A percentile compares a stretch with the other conserved stretches of the same genome.
These are phyloP conservation scores for Hoplodrina ambigua DNA, from an alignment of 2,888 invertebrate genomes.

Conservation along the genomic window DNA sequence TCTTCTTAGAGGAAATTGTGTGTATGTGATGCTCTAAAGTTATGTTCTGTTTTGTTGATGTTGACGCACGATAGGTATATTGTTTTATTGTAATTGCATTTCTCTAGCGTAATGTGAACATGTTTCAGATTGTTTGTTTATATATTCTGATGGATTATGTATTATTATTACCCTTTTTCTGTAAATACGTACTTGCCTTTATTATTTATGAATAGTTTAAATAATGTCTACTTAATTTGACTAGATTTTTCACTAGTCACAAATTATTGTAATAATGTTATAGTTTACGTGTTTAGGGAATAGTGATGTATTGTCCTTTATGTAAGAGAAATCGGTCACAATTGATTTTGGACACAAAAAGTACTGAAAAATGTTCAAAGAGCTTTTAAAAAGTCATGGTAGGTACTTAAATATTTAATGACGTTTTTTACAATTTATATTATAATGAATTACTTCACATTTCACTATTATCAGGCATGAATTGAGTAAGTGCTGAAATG, in stretches of 20 bases:
- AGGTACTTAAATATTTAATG: constrained; percentile 65
- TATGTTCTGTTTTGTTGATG: constrained; percentile 82
- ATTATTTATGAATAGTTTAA: constrained; percentile 84
- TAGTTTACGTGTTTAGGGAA: constrained; percentile 57
- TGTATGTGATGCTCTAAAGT: constrained; percentile 84
- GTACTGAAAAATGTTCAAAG: constrained; percentile 45
- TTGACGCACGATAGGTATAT: constrained; percentile 75
- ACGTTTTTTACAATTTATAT: constrained; percentile 53
- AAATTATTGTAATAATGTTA: constrained; percentile 74
- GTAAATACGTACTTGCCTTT: constrained; percentile 85
- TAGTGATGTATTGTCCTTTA: constrained; percentile 54
- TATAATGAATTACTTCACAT: constrained; percentile 30
- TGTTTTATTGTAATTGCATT: constrained; percentile 81
- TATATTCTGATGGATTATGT: constrained; percentile 78
- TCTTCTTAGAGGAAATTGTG: constrained; percentile 87
- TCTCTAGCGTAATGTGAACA: constrained; percentile 78
- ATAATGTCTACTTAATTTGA: constrained; percentile 81
- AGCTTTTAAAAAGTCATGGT: constrained; percentile 50
- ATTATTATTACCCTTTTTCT: constrained; percentile 71
- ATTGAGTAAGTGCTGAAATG: constrained; percentile 44
- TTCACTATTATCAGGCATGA: constrained; percentile 40
- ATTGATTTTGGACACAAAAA: constrained; percentile 56
- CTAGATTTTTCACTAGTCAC: constrained; percentile 89
- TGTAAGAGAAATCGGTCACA: constrained; percentile 66
- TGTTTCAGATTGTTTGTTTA: constrained; percentile 77